These are phyloP conservation scores for Papilio aristodemus DNA, from an alignment of 1,140 invertebrate genomes.

Conservation along the genomic window DNA sequence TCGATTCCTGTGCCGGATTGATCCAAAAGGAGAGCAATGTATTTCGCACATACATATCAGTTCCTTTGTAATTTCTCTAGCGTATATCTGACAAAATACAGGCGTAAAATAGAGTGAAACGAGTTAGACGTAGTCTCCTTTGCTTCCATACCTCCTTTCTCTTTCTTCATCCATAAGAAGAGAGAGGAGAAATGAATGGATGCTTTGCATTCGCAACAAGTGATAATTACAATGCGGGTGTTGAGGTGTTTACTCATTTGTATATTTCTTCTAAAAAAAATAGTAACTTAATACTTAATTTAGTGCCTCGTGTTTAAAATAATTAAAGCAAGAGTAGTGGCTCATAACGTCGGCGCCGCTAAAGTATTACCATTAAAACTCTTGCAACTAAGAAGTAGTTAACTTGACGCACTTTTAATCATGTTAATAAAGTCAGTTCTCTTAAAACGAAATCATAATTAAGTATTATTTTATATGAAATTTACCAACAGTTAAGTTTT, in stretches of 20 bases:
- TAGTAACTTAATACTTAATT: neutral
- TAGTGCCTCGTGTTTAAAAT: neutral
- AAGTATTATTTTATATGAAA: neutral
- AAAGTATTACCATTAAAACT: constrained; percentile 16
- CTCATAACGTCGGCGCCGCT: constrained; percentile 2
- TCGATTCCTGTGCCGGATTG: too few species aligned
- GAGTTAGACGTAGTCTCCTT: too few species aligned
- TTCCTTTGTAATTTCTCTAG: too few species aligned
- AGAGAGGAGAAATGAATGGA: too few species aligned
- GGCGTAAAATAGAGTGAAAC: too few species aligned
- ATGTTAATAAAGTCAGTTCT: constrained; percentile 5
- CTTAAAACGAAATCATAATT: neutral
- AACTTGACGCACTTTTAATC: constrained; percentile 15
- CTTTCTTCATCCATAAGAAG: too few species aligned
- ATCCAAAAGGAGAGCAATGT: too few species aligned
- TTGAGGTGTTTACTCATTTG: too few species aligned
- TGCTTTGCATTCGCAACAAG: neutral
- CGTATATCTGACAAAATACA: too few species aligned
- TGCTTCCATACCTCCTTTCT: too few species aligned
- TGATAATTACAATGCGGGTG: too few species aligned
- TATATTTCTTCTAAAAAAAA: neutral
- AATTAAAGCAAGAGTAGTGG: neutral
- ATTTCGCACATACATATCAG: too few species aligned
- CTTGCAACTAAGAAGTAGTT: constrained; percentile 10
- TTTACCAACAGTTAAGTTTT: neutral